Percentiles rank a stretch among this genome's conserved stretches.
phyloP scores from a whole-genome alignment of 2,888 invertebrate genomes.

The Euproctis similis region DNA sequence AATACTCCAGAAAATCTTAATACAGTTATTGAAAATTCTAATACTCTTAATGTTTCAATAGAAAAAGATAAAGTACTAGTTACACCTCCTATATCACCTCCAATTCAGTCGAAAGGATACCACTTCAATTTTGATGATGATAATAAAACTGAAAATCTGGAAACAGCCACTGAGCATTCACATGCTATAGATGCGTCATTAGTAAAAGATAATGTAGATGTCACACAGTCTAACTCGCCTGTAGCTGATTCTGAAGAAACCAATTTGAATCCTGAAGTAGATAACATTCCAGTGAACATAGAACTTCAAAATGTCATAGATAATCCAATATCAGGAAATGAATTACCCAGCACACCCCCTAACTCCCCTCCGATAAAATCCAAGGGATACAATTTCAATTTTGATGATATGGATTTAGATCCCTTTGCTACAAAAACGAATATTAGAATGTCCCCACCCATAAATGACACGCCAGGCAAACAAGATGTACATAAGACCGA shows the following conservation, averaged over 20 bases:
- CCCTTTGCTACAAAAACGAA: constrained; percentile 59
- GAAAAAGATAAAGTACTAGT: no score
- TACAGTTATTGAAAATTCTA: background rate
- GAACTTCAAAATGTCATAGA: no score
- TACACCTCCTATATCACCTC: background rate
- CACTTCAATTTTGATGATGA: background rate
- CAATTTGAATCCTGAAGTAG: no score
- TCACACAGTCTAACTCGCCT: no score
- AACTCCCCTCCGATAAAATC: constrained; percentile 47
- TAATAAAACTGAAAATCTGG: constrained; percentile 6
- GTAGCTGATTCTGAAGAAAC: no score
- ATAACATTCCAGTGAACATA: no score
- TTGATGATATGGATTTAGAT: constrained; percentile 52
- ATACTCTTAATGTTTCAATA: background rate
- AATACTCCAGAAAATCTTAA: constrained; percentile 9
- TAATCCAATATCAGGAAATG: no score
- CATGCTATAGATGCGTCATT: no score
- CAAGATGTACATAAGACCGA: constrained; percentile 7
- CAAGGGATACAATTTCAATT: constrained; percentile 58
- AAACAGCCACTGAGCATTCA: constrained; percentile 21
- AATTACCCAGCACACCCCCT: constrained; percentile 24
- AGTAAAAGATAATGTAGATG: no score
- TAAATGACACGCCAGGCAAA: constrained; percentile 21
- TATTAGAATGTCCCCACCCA: constrained; percentile 46
- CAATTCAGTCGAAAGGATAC: no score